Base-by-base conservation (phyloP, 2,888 invertebrate genomes). In the Limnephilus marmoratus region DNA sequence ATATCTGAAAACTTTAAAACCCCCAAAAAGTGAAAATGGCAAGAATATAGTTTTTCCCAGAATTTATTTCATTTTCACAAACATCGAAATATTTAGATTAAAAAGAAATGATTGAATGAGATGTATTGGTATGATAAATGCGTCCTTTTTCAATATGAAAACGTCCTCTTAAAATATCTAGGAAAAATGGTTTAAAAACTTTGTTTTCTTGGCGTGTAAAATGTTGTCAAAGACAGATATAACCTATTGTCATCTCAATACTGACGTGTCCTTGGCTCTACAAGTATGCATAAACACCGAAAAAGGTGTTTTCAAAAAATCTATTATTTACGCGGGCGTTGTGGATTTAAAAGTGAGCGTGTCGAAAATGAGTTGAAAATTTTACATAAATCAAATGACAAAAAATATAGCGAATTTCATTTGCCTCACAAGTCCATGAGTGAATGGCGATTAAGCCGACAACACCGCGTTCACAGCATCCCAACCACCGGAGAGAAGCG, bases 401-500 rank as follows among this genome's bases (percentile, higher is more conserved):
- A 80, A 80, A 88, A 89, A 89, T 49, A 89, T 89, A 29, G 90
- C 49, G n/a, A 83, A 86, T 91, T 91, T 81, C 81, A 85, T 91
- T 91, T 81, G 87, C 41, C 86, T 81, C n/a, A 49, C 68, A 83
- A 37, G 31, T 85, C 85, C 68, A 37, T 34, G 34, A 83, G 15
- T 85, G 37, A 83, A 86, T 90, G 92, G 88, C 90, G 92, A 92
- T 90, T 92, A 87, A 85, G 90, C 80, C 83, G 86, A 82, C 92
- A 49, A 80, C 90, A 45, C 29, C 90, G 88, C 29, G 49, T 49
- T 80, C 31, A 68, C 68, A 68, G 68, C 68, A 37, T 81, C 41
- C n/a, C n/a, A 37, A 24, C 37, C 29, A 29, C 7, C 45, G 45
- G 45, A 81, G 81, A 81, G 82, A 15, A 34, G 34, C 5, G 82